Percentiles rank a stretch among this genome's conserved stretches.
phyloP scores from a whole-genome alignment of 1,140 invertebrate genomes.

The Dufourea novaeangliae region DNA sequence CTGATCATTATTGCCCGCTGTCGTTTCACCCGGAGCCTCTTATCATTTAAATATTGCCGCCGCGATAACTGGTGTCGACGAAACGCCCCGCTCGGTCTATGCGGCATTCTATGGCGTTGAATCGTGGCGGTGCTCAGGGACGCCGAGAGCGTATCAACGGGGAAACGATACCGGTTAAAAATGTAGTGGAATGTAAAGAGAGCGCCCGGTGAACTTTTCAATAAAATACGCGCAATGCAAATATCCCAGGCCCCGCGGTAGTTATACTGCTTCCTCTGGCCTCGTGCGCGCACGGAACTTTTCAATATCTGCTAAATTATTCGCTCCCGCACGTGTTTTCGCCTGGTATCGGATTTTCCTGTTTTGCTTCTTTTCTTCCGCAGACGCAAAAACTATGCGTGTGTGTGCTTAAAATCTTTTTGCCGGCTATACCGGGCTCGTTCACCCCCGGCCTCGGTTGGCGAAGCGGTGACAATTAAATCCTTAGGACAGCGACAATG shows the following conservation, averaged over 20 bases:
- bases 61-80: slow-evolving; percentile 46
- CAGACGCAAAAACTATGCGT: not conserved
- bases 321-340: not conserved
- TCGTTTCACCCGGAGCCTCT: slow-evolving; percentile 9
- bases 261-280: not conserved
- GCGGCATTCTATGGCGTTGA: slow-evolving; percentile 23
- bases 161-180: slow-evolving; percentile 54
- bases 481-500: not conserved
- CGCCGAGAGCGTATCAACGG: slow-evolving; percentile 16
- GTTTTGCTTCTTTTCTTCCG: not conserved
- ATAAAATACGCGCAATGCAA: slow-evolving; percentile 15
- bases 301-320: slow-evolving; percentile 20
- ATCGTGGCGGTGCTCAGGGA: slow-evolving; percentile 5
- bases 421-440: not conserved
- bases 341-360: not conserved
- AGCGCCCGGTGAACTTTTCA: slow-evolving; percentile 13
- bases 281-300: not conserved
- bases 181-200: slow-evolving; percentile 52
- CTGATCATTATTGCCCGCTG: slow-evolving; percentile 59
- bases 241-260: not conserved
- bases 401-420: not conserved
- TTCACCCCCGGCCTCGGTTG: not conserved
- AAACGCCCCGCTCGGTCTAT: slow-evolving; percentile 16
- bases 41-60: slow-evolving; percentile 62
- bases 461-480: not conserved